Evolutionary conservation across 2,113 vertebrate genomes (phyloP).

Genomic region (Nothobranchius furzeri): DNA sequence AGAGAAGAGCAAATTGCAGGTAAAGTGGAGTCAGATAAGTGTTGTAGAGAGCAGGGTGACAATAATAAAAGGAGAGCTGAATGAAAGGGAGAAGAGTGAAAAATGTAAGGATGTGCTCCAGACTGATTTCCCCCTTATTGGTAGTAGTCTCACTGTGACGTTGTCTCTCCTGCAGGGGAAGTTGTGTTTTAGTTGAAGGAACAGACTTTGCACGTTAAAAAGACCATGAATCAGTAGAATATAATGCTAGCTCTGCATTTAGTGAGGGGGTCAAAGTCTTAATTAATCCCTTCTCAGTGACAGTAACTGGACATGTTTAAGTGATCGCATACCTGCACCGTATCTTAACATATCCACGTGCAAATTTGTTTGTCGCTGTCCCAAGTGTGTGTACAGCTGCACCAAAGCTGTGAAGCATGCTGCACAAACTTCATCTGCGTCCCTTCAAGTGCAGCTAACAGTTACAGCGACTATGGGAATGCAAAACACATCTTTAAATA

Average conservation of each 20-base stretch:
- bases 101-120: slow-evolving; percentile 17
- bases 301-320: slow-evolving; percentile 1
- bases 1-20: slow-evolving; percentile 31
- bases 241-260: slow-evolving; percentile 53
- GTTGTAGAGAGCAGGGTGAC: slow-evolving; percentile 19
- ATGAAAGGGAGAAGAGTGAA: slow-evolving; percentile 19
- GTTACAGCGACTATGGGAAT: not conserved
- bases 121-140: slow-evolving; percentile 45
- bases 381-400: too few relatives aligned
- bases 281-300: slow-evolving; percentile 46
- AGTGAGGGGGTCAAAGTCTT: slow-evolving; percentile 47
- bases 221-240: slow-evolving; percentile 55
- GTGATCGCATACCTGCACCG: slow-evolving; percentile 9
- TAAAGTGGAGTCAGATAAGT: slow-evolving; percentile 31
- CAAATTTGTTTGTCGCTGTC: not conserved
- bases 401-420: too few relatives aligned
- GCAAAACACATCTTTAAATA: not conserved
- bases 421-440: not conserved
- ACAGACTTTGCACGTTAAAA: slow-evolving; percentile 44
- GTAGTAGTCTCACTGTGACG: slow-evolving; percentile 15
- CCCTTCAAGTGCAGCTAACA: not conserved
- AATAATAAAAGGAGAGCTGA: slow-evolving; percentile 39
- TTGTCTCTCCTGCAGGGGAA: not conserved
- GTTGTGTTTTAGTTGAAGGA: slow-evolving; percentile 27
- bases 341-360: slow-evolving; percentile 6